Base-by-base conservation (phyloP, 2,113 vertebrate species). In the Toxotes jaculatrix region DNA sequence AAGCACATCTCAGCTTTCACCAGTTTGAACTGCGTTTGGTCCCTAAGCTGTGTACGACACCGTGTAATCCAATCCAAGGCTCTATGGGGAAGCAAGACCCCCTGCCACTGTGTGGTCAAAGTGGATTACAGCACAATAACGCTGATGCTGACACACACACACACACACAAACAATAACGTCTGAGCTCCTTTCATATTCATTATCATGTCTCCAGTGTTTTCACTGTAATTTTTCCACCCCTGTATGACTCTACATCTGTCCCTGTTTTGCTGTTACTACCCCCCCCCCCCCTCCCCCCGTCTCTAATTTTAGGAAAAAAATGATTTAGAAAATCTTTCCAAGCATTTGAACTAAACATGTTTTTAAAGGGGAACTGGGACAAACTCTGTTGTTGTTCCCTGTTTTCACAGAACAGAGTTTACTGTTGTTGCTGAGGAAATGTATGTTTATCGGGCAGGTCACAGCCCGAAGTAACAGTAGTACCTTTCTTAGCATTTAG, bases 61-160 rank as follows among this genome's bases (percentile, higher is more conserved):
- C 6, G 21, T 84, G 83, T 91, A 91, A 93, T 90, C 89, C 87
- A 85, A 91, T 90, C 80, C 68, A 3, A 3, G 71, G 74, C 80
- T 84, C 84, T 66, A 70, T 42, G 59, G 64, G 61, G 63, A 49
- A 68, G 76, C 57, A 10, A 45, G 80, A 89, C 83, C 75, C 83
- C 84, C 77, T 13, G 27, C 80, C 74, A 38, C 62, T n/a, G 45
- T 67, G 57, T 12, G 76, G 13, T 70, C 69, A 85, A 83, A 93
- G 81, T 89, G 83, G 88, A 93, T 94, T 91, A 92, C 32, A 78
- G 59, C 31, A 72, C 79, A 88, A 77, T 83, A 78, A 79, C 36
- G 3, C 79, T 32, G 17, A 21, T 53, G 51, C 71, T 66, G 49
- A 57, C n/a, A 74, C 64, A 83, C 2, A 66, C 57, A 59, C 42